Percentiles rank a stretch among this genome's conserved stretches.
These are phyloP conservation scores for Tachuris rubrigastra DNA, from an alignment of 2,113 vertebrate species.

Conservation along the genomic window DNA sequence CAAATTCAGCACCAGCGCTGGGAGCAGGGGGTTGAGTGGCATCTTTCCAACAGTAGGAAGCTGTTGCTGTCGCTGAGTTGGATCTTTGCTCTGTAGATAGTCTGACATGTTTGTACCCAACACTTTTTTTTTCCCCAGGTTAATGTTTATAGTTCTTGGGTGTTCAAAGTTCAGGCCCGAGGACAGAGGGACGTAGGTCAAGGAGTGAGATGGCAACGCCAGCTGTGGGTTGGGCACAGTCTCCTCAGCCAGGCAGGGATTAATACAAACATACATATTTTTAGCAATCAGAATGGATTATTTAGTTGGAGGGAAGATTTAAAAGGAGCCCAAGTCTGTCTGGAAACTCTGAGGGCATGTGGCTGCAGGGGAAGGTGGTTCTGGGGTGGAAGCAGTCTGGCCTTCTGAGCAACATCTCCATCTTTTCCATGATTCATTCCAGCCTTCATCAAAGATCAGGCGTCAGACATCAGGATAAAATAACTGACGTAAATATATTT, in stretches of 20 bases:
- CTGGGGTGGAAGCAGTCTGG: not conserved
- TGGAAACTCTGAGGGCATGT: not conserved
- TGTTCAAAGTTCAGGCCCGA: not conserved
- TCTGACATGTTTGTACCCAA: not conserved
- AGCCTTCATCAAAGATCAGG: not conserved
- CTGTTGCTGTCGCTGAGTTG: not conserved
- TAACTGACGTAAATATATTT: not conserved
- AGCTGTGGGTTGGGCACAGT: not conserved
- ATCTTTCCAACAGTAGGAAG: not conserved
- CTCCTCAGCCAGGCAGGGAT: not conserved
- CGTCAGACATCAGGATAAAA: not conserved
- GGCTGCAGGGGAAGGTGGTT: not conserved
- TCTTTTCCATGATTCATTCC: not conserved
- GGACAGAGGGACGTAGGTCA: not conserved
- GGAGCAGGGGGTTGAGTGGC: not conserved
- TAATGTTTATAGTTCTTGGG: not conserved
- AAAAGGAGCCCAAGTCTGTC: not conserved
- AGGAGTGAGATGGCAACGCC: not conserved
- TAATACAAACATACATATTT: not conserved
- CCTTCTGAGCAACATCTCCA: not conserved
- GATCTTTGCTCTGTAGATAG: not conserved
- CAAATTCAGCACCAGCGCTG: fast-evolving
- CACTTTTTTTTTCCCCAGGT: not conserved
- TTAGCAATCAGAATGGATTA: not conserved
- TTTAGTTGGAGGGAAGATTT: not conserved